Evolutionary conservation across 2,888 invertebrate species (phyloP).

Genomic region (Nasonia oneida): DNA sequence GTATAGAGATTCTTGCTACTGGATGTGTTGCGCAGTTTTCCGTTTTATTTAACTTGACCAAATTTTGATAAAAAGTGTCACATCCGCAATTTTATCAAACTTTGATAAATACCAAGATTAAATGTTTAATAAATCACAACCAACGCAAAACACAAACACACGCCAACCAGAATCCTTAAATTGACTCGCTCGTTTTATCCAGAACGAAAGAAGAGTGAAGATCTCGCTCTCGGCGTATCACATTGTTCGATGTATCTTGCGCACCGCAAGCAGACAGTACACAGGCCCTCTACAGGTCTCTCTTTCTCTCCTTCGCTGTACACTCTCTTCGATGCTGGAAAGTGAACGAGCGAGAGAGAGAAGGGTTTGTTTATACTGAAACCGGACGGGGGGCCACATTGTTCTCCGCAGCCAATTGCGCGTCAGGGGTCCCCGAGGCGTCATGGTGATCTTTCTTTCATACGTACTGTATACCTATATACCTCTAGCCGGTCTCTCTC

Average conservation of each 20-base stretch:
- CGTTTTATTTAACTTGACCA: too few species aligned
- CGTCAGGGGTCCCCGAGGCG: conserved; percentile 66
- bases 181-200: conserved; percentile 22
- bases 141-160: too few species aligned
- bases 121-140: too few species aligned
- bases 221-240: conserved; percentile 50
- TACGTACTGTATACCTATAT: not conserved
- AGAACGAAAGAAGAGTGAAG: conserved; percentile 44
- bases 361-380: conserved; percentile 75
- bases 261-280: conserved; percentile 52
- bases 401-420: conserved; percentile 74
- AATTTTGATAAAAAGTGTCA: too few species aligned
- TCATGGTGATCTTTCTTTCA: conserved; percentile 35
- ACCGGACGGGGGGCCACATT: conserved; percentile 69
- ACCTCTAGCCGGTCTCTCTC: conserved; percentile 59
- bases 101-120: too few species aligned
- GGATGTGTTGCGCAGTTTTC: too few species aligned
- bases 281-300: conserved; percentile 6
- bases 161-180: not conserved
- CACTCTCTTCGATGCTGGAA: not conserved
- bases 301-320: conserved; percentile 25
- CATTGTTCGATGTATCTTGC: conserved; percentile 54
- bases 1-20: not conserved
- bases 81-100: too few species aligned
- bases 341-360: conserved; percentile 34